A percentile compares a stretch with the other conserved stretches of the same genome.
Conservation (phyloP, 2,888 invertebrate genomes). For the Dicycla oo region DNA sequence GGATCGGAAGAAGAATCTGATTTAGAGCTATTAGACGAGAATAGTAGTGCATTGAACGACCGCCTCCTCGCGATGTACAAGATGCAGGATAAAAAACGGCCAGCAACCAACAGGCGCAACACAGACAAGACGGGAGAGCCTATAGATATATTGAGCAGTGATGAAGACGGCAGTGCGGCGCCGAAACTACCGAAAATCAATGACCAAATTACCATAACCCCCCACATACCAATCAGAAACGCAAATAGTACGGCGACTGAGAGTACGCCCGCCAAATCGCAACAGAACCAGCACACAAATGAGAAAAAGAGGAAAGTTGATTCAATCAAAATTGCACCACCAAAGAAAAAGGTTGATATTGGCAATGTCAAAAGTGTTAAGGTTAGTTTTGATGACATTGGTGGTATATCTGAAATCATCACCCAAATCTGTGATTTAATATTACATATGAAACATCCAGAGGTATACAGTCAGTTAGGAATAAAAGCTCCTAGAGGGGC, state of each 20-base stretch:
- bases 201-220: slow-evolving; percentile 88
- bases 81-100: slow-evolving; percentile 88
- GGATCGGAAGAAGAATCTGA: slow-evolving; percentile 92
- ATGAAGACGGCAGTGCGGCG: slow-evolving; percentile 84
- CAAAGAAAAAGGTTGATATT: slow-evolving; percentile 81
- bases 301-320: slow-evolving; percentile 85
- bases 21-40: slow-evolving; percentile 94
- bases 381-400: slow-evolving; percentile 94
- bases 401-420: slow-evolving; percentile 94
- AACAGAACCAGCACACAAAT: slow-evolving; percentile 74
- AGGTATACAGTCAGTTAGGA: slow-evolving; percentile 96
- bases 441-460: slow-evolving; percentile 96
- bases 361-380: slow-evolving; percentile 82
- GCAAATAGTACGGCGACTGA: slow-evolving; percentile 76
- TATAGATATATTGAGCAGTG: slow-evolving; percentile 86
- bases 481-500: slow-evolving; percentile 97
- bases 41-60: slow-evolving; percentile 93
- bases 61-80: slow-evolving; percentile 88
- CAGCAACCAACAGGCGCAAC: slow-evolving; percentile 78
- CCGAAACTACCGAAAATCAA: slow-evolving; percentile 87
- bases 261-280: slow-evolving; percentile 67
- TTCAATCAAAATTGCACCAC: slow-evolving; percentile 70
- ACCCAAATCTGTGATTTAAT: slow-evolving; percentile 93
- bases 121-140: slow-evolving; percentile 86
- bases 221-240: slow-evolving; percentile 81